Evolutionary conservation across 1,140 invertebrate genomes (phyloP).

Genomic region (Drosophila tani): DNA sequence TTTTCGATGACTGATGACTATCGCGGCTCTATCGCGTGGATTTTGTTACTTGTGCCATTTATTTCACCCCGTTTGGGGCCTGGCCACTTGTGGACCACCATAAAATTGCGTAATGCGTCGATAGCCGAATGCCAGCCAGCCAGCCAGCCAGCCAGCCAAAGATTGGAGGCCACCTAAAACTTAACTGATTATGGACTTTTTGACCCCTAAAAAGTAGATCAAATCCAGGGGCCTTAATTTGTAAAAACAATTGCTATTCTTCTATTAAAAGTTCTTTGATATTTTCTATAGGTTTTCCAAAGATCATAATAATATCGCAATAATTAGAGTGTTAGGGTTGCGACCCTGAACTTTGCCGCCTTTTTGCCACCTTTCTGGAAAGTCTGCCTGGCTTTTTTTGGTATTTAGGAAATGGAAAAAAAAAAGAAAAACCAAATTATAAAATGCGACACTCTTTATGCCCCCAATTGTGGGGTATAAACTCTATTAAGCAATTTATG

Average conservation of each 20-base stretch:
- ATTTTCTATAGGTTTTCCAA: too few species aligned
- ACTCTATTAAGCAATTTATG: conserved; percentile 79
- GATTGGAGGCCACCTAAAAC: conserved; percentile 10
- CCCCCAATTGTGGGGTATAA: conserved; percentile 55
- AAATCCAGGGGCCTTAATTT: not conserved
- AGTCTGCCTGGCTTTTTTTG: not conserved
- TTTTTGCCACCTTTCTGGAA: not conserved
- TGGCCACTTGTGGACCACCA: conserved; percentile 21
- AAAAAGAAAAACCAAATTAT: conserved; percentile 23
- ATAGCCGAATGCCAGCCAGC: conserved; percentile 3
- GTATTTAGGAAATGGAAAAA: not conserved
- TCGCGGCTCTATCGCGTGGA: conserved; percentile 28
- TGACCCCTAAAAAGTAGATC: conserved; percentile 9
- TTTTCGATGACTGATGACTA: conserved; percentile 13
- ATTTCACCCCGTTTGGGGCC: conserved; percentile 15
- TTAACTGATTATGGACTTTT: conserved; percentile 10
- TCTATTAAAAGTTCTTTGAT: too few species aligned
- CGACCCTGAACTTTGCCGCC: conserved; percentile 23
- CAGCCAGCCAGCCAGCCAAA: conserved; percentile 3
- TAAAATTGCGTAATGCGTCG: conserved; percentile 42
- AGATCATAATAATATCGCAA: too few species aligned
- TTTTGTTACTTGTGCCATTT: conserved; percentile 8
- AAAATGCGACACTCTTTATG: conserved; percentile 51
- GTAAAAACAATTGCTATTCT: too few species aligned
- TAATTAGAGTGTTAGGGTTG: too few species aligned